A percentile compares a stretch with the other conserved stretches of the same genome.
Evolutionary conservation across 2,797 vertebrate genomes (phyloP).

Genomic region (Propithecus perrieri): DNA sequence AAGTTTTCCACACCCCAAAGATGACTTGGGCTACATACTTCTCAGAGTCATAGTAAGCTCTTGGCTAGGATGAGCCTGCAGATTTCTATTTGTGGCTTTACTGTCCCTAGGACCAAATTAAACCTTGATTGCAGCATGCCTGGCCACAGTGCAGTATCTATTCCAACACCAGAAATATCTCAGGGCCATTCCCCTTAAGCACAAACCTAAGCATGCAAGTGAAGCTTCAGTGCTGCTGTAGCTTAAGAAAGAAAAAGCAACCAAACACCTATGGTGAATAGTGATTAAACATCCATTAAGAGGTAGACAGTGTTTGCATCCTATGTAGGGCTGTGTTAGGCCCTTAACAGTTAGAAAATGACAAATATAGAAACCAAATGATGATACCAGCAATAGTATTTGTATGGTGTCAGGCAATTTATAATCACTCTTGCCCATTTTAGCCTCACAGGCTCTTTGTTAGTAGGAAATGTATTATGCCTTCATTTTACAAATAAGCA

Average conservation of each 20-base stretch:
- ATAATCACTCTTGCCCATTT: background rate
- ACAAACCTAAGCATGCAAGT: background rate
- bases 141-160: background rate
- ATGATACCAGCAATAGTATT: background rate
- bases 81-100: constrained; percentile 40
- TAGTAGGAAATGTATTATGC: background rate
- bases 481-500: background rate
- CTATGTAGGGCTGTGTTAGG: background rate
- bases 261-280: background rate
- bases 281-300: background rate
- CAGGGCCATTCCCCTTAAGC: background rate
- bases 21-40: background rate
- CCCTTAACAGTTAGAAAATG: background rate
- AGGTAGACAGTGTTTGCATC: background rate
- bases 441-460: background rate
- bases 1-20: constrained; percentile 44
- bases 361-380: background rate
- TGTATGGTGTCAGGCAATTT: background rate
- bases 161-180: constrained; percentile 10
- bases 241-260: background rate
- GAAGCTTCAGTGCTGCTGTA: background rate
- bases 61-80: background rate
- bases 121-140: background rate
- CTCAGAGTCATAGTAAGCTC: background rate
- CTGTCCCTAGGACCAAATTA: constrained; percentile 13